These are phyloP conservation scores for Pholis gunnellus DNA, from an alignment of 2,113 vertebrate genomes.

Conservation along the genomic window DNA sequence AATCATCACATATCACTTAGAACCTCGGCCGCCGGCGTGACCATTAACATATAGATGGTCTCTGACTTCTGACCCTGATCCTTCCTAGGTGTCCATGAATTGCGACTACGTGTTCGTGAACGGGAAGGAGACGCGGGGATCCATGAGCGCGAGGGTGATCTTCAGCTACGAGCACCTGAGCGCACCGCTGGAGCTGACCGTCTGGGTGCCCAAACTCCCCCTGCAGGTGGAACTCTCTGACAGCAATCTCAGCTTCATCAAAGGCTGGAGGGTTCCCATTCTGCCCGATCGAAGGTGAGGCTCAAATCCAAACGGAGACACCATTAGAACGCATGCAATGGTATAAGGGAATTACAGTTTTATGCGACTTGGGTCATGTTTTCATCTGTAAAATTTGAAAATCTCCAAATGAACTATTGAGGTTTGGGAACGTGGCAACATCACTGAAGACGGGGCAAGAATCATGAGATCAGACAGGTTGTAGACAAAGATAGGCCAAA, in stretches of 20 bases:
- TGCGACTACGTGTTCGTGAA: constrained; percentile 98
- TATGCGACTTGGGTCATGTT: not conserved
- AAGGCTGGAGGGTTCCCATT: constrained; percentile 98
- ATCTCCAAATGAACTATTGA: not conserved
- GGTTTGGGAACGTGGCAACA: not conserved
- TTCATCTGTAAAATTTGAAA: not conserved
- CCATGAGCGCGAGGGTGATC: constrained; percentile 95
- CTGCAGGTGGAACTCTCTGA: constrained; percentile 94
- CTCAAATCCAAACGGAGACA: not conserved
- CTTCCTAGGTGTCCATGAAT: constrained; percentile 92
- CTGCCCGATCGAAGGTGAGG: constrained; percentile 92
- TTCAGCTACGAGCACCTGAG: constrained; percentile 96
- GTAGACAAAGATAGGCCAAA: not conserved
- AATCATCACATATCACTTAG: constrained; percentile 40
- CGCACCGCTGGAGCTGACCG: constrained; percentile 94
- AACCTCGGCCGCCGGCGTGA: constrained; percentile 1
- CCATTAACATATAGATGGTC: constrained; percentile 72
- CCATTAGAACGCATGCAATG: not conserved
- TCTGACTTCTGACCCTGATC: constrained; percentile 65
- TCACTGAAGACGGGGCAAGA: not conserved
- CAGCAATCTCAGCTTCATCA: constrained; percentile 93
- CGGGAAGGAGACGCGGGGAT: constrained; percentile 94
- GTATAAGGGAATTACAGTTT: not conserved
- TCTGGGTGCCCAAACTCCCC: constrained; percentile 97
- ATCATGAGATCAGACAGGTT: not conserved